phyloP scores from a whole-genome alignment of 2,888 invertebrate genomes.

The Hipparchia semele region DNA sequence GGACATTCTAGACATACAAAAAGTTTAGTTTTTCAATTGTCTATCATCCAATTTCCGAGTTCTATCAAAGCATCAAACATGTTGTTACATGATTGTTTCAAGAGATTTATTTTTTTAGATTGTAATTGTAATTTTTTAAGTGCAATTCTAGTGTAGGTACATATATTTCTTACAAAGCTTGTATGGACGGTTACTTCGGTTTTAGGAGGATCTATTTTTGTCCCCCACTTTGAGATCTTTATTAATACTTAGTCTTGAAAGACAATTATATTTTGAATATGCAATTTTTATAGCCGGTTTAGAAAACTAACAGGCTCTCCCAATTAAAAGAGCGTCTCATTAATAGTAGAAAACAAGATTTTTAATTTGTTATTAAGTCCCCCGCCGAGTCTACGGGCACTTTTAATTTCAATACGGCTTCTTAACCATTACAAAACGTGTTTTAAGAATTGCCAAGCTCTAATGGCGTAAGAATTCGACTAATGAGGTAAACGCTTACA shows the following conservation, averaged over 20 bases:
- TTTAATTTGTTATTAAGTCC: constrained; percentile 20
- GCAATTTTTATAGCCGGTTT: neutral
- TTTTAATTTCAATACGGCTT: constrained; percentile 35
- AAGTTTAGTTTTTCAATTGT: no score
- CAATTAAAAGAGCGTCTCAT: constrained; percentile 5
- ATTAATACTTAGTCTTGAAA: neutral
- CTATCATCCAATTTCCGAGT: no score
- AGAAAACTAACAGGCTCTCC: neutral
- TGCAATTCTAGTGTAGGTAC: no score
- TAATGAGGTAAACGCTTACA: constrained; percentile 13
- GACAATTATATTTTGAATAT: neutral
- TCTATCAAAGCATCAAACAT: no score
- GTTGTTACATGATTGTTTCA: no score
- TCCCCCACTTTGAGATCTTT: neutral
- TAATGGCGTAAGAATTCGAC: constrained; percentile 27
- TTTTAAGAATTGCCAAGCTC: constrained; percentile 13
- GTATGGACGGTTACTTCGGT: no score
- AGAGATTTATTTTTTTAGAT: no score
- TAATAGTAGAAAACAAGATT: constrained; percentile 16
- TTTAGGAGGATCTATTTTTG: no score
- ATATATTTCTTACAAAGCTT: no score
- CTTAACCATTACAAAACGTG: constrained; percentile 18
- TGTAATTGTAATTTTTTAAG: no score
- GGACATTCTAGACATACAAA: no score
- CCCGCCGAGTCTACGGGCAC: constrained; percentile 37